These are phyloP conservation scores for Xyrauchen texanus DNA, from an alignment of 2,113 vertebrate species.

Conservation along the genomic window DNA sequence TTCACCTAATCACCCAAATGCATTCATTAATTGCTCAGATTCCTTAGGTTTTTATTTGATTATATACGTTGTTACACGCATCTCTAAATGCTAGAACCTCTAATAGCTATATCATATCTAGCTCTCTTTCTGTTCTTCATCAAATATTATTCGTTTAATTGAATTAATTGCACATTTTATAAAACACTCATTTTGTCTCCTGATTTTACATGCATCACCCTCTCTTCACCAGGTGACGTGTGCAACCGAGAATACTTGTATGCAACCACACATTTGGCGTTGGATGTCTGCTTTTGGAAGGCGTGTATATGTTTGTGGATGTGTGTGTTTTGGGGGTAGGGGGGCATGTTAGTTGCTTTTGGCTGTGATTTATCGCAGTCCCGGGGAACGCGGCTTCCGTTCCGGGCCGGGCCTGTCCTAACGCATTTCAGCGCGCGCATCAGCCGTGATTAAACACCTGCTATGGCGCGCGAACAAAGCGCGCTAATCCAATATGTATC, in stretches of 20 bases:
- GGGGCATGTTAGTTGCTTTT: slow-evolving; percentile 46
- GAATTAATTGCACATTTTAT: background rate
- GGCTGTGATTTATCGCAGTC: slow-evolving; percentile 74
- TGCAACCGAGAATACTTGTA: background rate
- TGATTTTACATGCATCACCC: background rate
- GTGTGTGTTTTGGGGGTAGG: background rate
- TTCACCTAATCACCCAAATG: too few species aligned
- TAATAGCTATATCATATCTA: too few species aligned
- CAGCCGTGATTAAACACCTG: slow-evolving; percentile 99
- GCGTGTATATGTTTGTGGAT: background rate
- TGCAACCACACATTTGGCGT: background rate
- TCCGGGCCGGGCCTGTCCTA: slow-evolving; percentile 80
- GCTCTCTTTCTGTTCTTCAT: too few species aligned
- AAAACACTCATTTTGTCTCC: background rate
- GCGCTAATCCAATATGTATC: slow-evolving; percentile 99
- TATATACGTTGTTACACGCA: too few species aligned
- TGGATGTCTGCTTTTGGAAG: background rate
- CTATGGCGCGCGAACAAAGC: slow-evolving; percentile 98
- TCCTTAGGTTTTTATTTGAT: too few species aligned
- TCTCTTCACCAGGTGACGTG: background rate
- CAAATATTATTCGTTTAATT: too few species aligned
- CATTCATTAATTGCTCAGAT: too few species aligned
- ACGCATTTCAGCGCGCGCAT: slow-evolving; percentile 98
- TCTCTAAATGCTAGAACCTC: too few species aligned
- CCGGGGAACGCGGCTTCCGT: slow-evolving; percentile 61